These are phyloP conservation scores for Petrocephalus microphthalmus DNA, from an alignment of 2,113 vertebrate species.

Conservation along the genomic window DNA sequence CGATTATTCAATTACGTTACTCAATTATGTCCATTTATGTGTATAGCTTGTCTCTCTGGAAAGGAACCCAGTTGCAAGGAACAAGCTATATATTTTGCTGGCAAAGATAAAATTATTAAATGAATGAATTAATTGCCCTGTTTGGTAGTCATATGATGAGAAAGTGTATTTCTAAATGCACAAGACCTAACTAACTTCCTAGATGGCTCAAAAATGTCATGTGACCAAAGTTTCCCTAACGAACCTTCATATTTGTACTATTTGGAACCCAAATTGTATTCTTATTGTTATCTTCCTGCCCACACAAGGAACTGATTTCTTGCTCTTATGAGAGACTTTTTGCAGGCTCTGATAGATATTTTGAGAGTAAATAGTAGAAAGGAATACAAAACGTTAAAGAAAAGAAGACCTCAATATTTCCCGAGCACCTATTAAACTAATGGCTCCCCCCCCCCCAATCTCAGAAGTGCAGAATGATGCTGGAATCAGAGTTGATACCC, in stretches of 20 bases:
- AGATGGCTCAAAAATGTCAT: background rate
- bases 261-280: background rate
- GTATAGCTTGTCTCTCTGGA: background rate
- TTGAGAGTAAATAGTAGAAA: constrained; percentile 11
- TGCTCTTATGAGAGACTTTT: background rate
- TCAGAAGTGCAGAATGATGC: background rate
- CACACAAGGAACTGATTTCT: background rate
- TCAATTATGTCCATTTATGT: background rate
- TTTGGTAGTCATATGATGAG: background rate
- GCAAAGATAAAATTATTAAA: background rate
- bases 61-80: background rate
- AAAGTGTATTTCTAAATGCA: constrained; percentile 5
- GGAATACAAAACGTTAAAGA: background rate
- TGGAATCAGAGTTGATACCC: background rate
- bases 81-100: background rate
- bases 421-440: background rate
- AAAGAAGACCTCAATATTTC: background rate
- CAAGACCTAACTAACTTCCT: background rate
- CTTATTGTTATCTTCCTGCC: background rate
- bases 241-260: background rate
- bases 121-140: background rate
- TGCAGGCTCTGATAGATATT: background rate
- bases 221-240: background rate
- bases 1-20: background rate
- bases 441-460: constrained; percentile 8